A percentile compares a stretch with the other conserved stretches of the same genome.
Conservation (phyloP, 2,888 invertebrate genomes). For the Gibbula magus region DNA sequence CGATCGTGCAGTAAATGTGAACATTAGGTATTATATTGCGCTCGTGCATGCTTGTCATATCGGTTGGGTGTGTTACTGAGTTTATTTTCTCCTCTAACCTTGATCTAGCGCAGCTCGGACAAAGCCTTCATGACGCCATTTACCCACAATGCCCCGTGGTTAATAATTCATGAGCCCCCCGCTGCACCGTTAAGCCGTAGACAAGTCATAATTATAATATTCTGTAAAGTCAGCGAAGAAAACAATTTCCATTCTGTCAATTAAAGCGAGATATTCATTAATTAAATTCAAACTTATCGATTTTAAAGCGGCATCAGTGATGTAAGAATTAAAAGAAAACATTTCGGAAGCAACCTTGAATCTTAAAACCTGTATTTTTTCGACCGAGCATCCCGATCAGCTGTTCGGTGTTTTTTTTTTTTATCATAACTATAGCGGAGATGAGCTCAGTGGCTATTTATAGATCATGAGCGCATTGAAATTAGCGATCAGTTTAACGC, state of each 20-base stretch:
- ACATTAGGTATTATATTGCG: not conserved
- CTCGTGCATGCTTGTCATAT: not conserved
- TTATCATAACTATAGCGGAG: not conserved
- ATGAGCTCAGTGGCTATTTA: constrained; percentile 1
- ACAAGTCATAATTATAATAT: not conserved
- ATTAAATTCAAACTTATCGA: too few relatives aligned
- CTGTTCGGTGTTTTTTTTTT: too few relatives aligned
- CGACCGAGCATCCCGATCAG: too few relatives aligned
- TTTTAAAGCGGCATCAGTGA: too few relatives aligned
- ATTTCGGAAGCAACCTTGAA: too few relatives aligned
- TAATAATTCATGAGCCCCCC: constrained; percentile 3
- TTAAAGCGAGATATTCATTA: too few relatives aligned
- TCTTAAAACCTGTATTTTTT: too few relatives aligned
- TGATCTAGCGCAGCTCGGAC: not conserved
- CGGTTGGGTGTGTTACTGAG: not conserved
- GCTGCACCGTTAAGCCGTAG: not conserved
- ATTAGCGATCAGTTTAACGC: not conserved
- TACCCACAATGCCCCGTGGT: not conserved
- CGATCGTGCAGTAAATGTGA: not conserved
- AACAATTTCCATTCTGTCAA: not conserved
- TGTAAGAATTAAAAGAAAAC: too few relatives aligned
- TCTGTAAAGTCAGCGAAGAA: not conserved
- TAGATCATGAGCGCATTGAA: not conserved
- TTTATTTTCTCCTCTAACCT: not conserved
- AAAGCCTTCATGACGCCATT: not conserved